Evolutionary conservation across 2,888 invertebrate species (phyloP), one percentile per base, ranked within the genome.

Genomic region (Chloromyia formosa): DNA sequence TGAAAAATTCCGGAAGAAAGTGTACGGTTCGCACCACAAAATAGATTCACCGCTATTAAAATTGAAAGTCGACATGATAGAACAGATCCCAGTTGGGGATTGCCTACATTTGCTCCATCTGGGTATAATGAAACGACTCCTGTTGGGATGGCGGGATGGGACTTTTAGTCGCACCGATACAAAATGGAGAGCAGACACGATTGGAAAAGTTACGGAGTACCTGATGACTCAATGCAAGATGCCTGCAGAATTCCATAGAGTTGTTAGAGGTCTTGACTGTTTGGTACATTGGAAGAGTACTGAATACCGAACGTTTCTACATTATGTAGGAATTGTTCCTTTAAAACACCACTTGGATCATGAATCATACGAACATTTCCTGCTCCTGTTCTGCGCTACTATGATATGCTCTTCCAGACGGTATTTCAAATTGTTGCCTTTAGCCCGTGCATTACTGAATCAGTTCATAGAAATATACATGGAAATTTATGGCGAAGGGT

Each of bases 331-430:
- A 53, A 73, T 78, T 10, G 62, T 79, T 0, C 77, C 78, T 22
- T 62, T 79, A 12, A 73, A 75, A 64, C 54, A 78, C 18, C 62
- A 75, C 40, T 54, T 78, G 18, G 14, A 42, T 7, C 0, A 14
- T 16, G 77, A 9, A 7, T 49, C 27, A 2, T 35, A 35, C 27
- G 7, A 35, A 80, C 27, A 35, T 35, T 35, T 35, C 7, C 7
- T 35, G 2, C 27, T 35, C 7, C 7, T 35, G 1, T 78, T 74
- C 72, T 80, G 79, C 35, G 77, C 73, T 14, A 75, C 80, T 4
- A 79, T 78, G 7, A 80, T 80, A 56, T 79, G 79, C 71, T 78
- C 78, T 0, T 72, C n/a, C 72, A 53, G 77, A 66, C 49, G 72
- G 27, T 75, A 77, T 61, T 62, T 69, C 54, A 18, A 40, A 16